Evolutionary conservation across 1,140 invertebrate genomes (phyloP).

Genomic region (Dinothrombium tinctorium): DNA sequence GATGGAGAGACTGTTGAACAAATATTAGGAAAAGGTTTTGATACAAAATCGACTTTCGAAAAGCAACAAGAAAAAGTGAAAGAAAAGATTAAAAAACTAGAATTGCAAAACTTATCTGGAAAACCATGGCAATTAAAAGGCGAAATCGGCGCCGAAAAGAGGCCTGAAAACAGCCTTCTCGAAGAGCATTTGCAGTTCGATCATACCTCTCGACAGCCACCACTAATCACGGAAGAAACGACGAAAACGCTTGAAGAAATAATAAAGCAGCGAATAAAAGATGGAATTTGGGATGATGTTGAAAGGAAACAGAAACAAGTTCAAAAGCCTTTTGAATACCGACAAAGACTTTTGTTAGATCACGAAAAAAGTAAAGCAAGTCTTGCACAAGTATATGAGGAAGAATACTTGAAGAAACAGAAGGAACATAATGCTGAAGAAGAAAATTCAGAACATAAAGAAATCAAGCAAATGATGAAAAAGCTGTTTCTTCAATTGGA

Average conservation of each 20-base stretch:
- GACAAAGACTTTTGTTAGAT: conserved; percentile 67
- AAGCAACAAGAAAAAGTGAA: background rate
- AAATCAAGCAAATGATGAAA: conserved; percentile 49
- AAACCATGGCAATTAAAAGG: conserved; percentile 83
- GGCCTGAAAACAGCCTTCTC: conserved; percentile 75
- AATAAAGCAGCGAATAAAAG: conserved; percentile 70
- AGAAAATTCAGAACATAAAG: conserved; percentile 39
- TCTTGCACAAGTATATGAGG: conserved; percentile 81
- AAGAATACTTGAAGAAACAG: conserved; percentile 63
- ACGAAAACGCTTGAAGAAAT: conserved; percentile 68
- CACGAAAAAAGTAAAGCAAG: conserved; percentile 88
- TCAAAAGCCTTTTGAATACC: conserved; percentile 58
- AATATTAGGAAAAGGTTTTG: conserved; percentile 2
- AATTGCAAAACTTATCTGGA: conserved; percentile 37
- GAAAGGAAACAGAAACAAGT: conserved; percentile 63
- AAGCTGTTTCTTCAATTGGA: conserved; percentile 64
- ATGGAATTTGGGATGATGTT: conserved; percentile 85
- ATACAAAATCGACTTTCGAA: background rate
- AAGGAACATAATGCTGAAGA: conserved; percentile 32
- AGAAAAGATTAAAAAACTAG: conserved; percentile 3
- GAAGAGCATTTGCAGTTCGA: conserved; percentile 81
- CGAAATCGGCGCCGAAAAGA: conserved; percentile 44
- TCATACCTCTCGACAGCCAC: conserved; percentile 46
- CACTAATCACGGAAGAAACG: conserved; percentile 70
- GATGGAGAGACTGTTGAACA: background rate